Conservation (phyloP, 2,888 invertebrate genomes). For the Horisme vitalbata region DNA sequence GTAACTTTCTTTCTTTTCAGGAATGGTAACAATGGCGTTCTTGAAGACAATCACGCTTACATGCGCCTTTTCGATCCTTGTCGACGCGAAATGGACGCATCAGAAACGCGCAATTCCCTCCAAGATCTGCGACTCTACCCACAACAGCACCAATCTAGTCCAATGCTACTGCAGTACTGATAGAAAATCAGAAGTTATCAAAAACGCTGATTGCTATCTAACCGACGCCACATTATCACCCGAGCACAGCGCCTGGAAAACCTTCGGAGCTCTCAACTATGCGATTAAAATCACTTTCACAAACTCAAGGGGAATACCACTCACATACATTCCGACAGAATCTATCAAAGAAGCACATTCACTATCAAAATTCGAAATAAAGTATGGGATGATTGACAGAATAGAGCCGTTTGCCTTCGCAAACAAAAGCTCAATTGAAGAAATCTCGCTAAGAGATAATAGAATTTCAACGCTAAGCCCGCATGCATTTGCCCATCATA, state of each 20-base stretch:
- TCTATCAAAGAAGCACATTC: constrained; percentile 83
- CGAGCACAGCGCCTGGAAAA: constrained; percentile 86
- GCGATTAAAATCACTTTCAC: constrained; percentile 85
- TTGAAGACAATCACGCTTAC: constrained; percentile 54
- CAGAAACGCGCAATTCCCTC: constrained; percentile 51
- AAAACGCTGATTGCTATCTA: constrained; percentile 88
- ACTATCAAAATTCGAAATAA: constrained; percentile 83
- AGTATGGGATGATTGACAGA: constrained; percentile 86
- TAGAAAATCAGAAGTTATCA: constrained; percentile 57
- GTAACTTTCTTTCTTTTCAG: constrained; percentile 49
- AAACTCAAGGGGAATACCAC: constrained; percentile 84
- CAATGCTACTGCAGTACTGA: constrained; percentile 64
- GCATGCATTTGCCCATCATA: constrained; percentile 87
- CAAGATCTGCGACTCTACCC: constrained; percentile 58
- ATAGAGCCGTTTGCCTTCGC: constrained; percentile 88
- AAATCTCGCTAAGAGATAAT: constrained; percentile 86
- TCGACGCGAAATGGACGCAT: constrained; percentile 52
- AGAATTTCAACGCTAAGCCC: constrained; percentile 84
- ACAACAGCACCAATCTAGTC: constrained; percentile 57
- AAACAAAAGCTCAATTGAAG: constrained; percentile 85
- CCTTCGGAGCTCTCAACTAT: constrained; percentile 85
- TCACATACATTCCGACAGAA: constrained; percentile 87
- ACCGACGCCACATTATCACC: constrained; percentile 80
- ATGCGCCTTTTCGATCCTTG: constrained; percentile 47
- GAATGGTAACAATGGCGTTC: constrained; percentile 45